Evolutionary conservation across 1,140 invertebrate genomes (phyloP).

Genomic region (Himalopsyche phryganea): DNA sequence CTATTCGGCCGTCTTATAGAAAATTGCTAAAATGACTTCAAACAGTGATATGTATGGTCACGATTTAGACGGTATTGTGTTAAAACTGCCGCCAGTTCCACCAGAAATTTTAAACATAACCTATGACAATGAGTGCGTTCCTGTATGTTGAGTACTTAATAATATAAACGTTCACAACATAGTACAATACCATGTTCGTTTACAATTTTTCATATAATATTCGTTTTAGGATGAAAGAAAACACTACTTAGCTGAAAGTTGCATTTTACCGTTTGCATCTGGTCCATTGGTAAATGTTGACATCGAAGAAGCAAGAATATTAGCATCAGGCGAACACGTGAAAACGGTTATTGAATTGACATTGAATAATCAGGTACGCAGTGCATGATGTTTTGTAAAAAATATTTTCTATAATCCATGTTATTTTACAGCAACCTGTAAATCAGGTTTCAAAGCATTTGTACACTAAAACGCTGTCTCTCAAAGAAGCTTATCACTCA

Average conservation of each 20-base stretch:
- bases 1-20: too few species aligned
- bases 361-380: conserved; percentile 22
- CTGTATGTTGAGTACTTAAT: neutral
- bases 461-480: neutral
- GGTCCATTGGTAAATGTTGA: neutral
- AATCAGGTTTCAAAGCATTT: neutral
- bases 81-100: conserved; percentile 14
- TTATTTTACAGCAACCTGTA: neutral
- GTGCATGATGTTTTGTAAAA: neutral
- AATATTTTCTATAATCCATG: neutral
- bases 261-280: conserved; percentile 15
- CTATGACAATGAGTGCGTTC: neutral
- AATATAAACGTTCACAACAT: too few species aligned
- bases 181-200: neutral
- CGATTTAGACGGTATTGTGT: neutral
- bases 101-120: conserved; percentile 13
- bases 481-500: neutral
- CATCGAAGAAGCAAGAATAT: conserved; percentile 7
- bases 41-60: too few species aligned
- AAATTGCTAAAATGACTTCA: too few species aligned
- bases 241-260: neutral
- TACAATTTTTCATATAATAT: neutral
- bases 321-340: conserved; percentile 8
- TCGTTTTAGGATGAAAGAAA: neutral
- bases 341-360: conserved; percentile 25